Conservation (phyloP, 2,113 vertebrate genomes). For the Hemiprocne comata region DNA sequence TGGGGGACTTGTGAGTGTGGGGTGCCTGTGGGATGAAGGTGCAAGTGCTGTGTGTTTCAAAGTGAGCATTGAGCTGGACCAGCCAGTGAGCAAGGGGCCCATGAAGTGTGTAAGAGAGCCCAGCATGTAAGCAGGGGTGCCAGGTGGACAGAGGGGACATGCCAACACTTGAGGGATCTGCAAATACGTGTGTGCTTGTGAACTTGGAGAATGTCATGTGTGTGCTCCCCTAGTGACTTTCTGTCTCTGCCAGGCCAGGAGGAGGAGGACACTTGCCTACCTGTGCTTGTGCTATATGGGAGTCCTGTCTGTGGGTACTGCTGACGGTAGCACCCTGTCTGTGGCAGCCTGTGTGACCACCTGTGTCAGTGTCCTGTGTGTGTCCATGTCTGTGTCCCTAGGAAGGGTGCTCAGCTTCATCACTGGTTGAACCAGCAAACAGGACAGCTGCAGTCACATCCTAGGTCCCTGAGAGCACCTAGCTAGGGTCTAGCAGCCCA, state of each 20-base stretch:
- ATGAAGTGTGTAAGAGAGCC: not conserved
- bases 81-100: not conserved
- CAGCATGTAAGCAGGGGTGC: not conserved
- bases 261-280: not conserved
- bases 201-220: not conserved
- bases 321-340: not conserved
- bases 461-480: rapidly evolving
- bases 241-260: not conserved
- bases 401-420: not conserved
- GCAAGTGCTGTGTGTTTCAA: not conserved
- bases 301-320: not conserved
- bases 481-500: not conserved
- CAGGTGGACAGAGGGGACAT: rapidly evolving
- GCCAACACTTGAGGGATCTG: not conserved
- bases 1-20: not conserved
- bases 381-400: not conserved
- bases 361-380: not conserved
- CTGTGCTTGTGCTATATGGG: not conserved
- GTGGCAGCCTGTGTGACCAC: not conserved
- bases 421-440: not conserved
- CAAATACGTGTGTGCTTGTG: not conserved
- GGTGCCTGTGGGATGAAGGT: not conserved
- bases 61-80: not conserved
- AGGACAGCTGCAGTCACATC: rapidly evolving
- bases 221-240: not conserved